Percentiles rank a stretch among this genome's conserved stretches.
Conservation (phyloP, 2,888 invertebrate genomes). For the Zelleria hepariella region DNA sequence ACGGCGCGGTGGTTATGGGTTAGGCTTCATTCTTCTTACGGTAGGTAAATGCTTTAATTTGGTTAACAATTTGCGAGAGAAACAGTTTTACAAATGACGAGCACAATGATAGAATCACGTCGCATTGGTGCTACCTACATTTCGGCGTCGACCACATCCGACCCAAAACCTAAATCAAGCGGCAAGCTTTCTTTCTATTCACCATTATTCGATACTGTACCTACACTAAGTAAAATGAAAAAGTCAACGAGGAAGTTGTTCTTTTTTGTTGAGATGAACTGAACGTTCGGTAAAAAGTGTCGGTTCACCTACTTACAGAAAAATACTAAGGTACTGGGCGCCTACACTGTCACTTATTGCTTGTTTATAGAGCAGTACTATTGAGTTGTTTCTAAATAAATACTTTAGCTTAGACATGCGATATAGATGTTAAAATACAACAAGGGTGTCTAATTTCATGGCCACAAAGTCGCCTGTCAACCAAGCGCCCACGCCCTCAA, state of each 20-base stretch:
- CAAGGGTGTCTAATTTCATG: too few species aligned
- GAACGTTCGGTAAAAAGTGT: slow-evolving; percentile 1
- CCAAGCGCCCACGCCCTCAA: too few species aligned
- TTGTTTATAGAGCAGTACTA: background rate
- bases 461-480: too few species aligned
- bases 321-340: background rate
- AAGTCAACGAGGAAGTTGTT: background rate
- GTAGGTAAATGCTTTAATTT: background rate
- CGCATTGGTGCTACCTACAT: background rate
- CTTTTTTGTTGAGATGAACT: background rate
- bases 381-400: background rate
- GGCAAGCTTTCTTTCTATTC: slow-evolving; percentile 4
- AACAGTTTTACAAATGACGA: background rate
- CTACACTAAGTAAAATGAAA: background rate
- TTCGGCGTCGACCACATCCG: slow-evolving; percentile 8
- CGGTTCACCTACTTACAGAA: slow-evolving; percentile 4
- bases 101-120: background rate
- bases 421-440: too few species aligned
- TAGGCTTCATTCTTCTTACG: background rate
- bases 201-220: background rate
- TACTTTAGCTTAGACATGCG: too few species aligned
- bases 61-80: background rate
- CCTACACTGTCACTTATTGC: background rate
- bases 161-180: slow-evolving; percentile 9
- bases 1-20: background rate